Conservation (phyloP, 2,888 invertebrate genomes). For the Drosophila affinis region DNA sequence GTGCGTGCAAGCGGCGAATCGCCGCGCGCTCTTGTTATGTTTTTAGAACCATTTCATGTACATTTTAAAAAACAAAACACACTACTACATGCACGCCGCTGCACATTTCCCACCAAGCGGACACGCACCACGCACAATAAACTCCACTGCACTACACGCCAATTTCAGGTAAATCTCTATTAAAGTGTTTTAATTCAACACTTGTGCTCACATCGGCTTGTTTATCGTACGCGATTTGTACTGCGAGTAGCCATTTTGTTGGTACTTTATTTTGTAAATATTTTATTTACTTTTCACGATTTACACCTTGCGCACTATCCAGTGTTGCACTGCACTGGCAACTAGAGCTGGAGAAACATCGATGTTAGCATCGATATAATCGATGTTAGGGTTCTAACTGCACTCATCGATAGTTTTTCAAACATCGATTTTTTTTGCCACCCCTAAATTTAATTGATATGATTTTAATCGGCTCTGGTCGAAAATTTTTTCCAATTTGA, state of each 20-base stretch:
- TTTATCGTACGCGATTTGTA: slow-evolving; percentile 17
- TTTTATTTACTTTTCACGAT: slow-evolving; percentile 48
- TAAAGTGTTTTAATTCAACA: slow-evolving; percentile 2
- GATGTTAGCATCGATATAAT: no score
- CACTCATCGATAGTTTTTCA: no score
- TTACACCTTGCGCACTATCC: slow-evolving; percentile 5
- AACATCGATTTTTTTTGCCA: no score
- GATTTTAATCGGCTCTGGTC: no score
- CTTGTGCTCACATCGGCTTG: not conserved
- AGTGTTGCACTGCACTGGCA: no score
- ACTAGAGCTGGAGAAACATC: no score
- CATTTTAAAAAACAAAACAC: slow-evolving; percentile 31
- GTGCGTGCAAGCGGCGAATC: slow-evolving; percentile 29
- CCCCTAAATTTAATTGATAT: no score
- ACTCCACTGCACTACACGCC: slow-evolving; percentile 18
- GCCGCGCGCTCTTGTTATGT: slow-evolving; percentile 50
- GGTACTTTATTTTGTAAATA: slow-evolving; percentile 53
- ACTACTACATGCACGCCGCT: slow-evolving; percentile 20
- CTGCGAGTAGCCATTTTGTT: slow-evolving; percentile 59
- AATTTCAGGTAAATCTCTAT: slow-evolving; percentile 4
- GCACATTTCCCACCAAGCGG: slow-evolving; percentile 5
- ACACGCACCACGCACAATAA: slow-evolving; percentile 14
- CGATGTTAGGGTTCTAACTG: no score
- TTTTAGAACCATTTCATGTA: slow-evolving; percentile 46
- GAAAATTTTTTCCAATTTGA: no score